Percentiles rank a stretch among this genome's conserved stretches.
Evolutionary conservation across 1,140 invertebrate genomes (phyloP).

Genomic region (Leptinotarsa lineolata): DNA sequence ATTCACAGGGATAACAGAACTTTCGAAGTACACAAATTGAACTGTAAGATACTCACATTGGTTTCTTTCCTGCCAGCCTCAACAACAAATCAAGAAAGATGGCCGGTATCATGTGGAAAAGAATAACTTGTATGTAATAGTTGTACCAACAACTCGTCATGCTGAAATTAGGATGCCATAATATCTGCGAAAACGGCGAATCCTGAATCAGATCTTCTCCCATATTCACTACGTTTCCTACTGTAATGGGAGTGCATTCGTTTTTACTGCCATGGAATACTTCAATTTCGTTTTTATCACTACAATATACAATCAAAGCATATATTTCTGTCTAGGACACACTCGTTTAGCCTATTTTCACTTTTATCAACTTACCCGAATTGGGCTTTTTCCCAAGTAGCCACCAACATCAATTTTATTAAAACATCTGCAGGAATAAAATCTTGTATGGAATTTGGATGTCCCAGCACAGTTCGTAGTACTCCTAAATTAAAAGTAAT

Average conservation of each 20-base stretch:
- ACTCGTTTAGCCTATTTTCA: slow-evolving; percentile 56
- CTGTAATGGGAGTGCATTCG: slow-evolving; percentile 69
- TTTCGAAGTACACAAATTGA: too few species aligned
- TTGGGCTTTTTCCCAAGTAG: slow-evolving; percentile 52
- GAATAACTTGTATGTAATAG: slow-evolving; percentile 62
- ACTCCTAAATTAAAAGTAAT: slow-evolving; percentile 58
- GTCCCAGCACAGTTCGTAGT: slow-evolving; percentile 70
- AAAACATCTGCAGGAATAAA: slow-evolving; percentile 85
- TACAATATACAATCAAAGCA: neutral
- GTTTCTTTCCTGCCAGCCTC: slow-evolving; percentile 65
- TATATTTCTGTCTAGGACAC: neutral
- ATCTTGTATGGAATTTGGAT: slow-evolving; percentile 68
- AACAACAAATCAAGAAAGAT: slow-evolving; percentile 67
- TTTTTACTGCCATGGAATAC: slow-evolving; percentile 71
- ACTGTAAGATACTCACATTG: slow-evolving; percentile 62
- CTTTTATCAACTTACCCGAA: slow-evolving; percentile 38
- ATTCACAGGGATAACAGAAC: too few species aligned
- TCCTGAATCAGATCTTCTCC: slow-evolving; percentile 59
- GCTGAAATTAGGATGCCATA: slow-evolving; percentile 68
- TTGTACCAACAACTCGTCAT: slow-evolving; percentile 58
- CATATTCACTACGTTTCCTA: slow-evolving; percentile 62
- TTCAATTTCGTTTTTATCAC: slow-evolving; percentile 51
- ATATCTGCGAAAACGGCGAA: slow-evolving; percentile 66
- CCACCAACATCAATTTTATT: slow-evolving; percentile 76
- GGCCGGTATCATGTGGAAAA: slow-evolving; percentile 71